Base-by-base conservation (phyloP, 2,888 invertebrate genomes). In the Acrobasis repandana region DNA sequence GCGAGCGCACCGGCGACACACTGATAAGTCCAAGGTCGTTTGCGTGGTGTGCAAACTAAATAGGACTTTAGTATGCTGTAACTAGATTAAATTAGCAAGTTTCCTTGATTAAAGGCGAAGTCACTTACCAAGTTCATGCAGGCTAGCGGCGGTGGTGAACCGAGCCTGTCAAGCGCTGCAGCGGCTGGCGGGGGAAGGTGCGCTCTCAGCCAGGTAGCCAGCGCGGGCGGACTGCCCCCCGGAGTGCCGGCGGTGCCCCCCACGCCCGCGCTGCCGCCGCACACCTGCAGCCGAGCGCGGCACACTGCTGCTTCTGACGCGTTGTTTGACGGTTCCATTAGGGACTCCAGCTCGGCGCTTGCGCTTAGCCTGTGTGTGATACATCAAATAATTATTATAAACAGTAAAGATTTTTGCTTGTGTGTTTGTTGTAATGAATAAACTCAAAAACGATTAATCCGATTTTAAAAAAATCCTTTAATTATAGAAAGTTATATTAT, bases 121-220 rank as follows among this genome's bases (percentile, higher is more conserved):
- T 57, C 9, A 58, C 75, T 76, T 18, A 88, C 89, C 66, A 87
- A 63, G 64, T 86, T 83, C 61, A 82, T 74, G 61, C 76, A 74
- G n/a, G 85, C 80, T 0, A 80, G 71, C 6, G 86, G 79, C 38
- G 90, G 90, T 15, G 86, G 83, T 1, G 80, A 65, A 0, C 85
- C 77, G 38, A 88, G 79, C 1, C 81, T 71, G 58, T 89, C 90
- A 1, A 92, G 72, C 14, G 83, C 85, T 1, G 85, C 76, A 2
- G 79, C 77, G 0, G 86, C 88, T 52, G 73, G 73, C 33, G 85
- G 61, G 0, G 90, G 84, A 67, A 92, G 71, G 60, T 86, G 85
- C 6, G 84, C 82, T 15, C 90, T 79, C 50, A 92, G 75, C 89
- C 88, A 88, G 14, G 88, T 79, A 36, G 86, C 88, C 11, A 90